Base-by-base conservation (phyloP, 2,113 vertebrate genomes). In the Strix aluco region DNA sequence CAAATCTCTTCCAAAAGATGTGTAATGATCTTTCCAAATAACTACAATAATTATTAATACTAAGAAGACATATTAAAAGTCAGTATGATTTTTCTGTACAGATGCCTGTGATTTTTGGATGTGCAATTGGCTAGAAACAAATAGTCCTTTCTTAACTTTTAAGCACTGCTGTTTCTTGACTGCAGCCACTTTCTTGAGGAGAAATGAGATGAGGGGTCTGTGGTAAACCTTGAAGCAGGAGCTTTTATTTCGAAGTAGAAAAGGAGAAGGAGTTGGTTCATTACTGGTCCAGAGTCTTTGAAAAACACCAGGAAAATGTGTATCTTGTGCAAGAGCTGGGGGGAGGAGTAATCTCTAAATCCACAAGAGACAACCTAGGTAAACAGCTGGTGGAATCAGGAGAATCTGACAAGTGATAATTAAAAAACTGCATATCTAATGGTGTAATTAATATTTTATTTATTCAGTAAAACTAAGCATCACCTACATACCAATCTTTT, bases 351-450 rank as follows among this genome's bases (percentile, higher is more conserved):
- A 85, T 47, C 67, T 81, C 75, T 62, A 81, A 85, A 87, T 66
- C 54, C 92, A 80, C 89, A 55, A 38, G 58, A 92, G 80, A 81
- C 74, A 88, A 90, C 34, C 54, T 17, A 54, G 77, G 84, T 69
- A 91, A 96, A 91, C 77, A 94, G 84, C 89, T 90, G 91, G 89
- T 73, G 58, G 74, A 62, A 85, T 82, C 46, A 42, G 42, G 42
- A 91, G 71, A 95, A 80, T 86, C 66, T 92, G 66, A 94, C 81
- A 95, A 75, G 92, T 88, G 91, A 70, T 97, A 91, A 95, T 95
- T 89, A 73, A 94, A 94, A 79, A n/a, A 2, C 29, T 59, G 57
- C 59, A 49, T 34, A 73, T 57, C 40, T 92, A 71, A 67, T 78
- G 26, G 29, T 47, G 29, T 71, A 89, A 92, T 91, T 92, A 92